Evolutionary conservation across 53 echinoderm and acorn worm genomes (phyloP), one percentile per base, ranked within the genome.

Genomic region (Echinarachnius parma): DNA sequence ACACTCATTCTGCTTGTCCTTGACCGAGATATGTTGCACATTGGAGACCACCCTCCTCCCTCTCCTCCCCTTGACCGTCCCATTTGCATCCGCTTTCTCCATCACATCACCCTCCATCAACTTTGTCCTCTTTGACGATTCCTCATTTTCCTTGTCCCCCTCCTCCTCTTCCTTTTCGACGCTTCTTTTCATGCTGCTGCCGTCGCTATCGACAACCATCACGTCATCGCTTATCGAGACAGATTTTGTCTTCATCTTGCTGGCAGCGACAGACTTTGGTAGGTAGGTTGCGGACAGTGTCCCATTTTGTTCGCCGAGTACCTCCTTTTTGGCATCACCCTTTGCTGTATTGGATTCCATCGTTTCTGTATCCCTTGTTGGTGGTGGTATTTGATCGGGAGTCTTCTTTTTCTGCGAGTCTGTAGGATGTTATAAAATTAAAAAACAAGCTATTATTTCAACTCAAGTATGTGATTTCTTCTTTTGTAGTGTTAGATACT

Each of bases 161-260:
- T 29, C 30, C 57, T 56, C 57, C 28, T 56, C 57, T 15, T 56
- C 57, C n/a, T 59, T 34, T 10, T n/a, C 21, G 31, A 59, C 59
- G 20, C 59, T 59, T 5, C 59, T 5, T 13, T 59, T 31, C 20
- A 18, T 59, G 19, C 20, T 31, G 33, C 59, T 59, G n/a, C 59
- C 59, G 10, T 59, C 59, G 21, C 34, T 34, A 25, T 59, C 29
- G 31, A 59, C 33, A 21, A 59, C 59, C 8, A 34, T 59, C 31
- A 59, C 33, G 19, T 59, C 59, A n/a, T 59, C 59, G 31, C 31
- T 59, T 31, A 59, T 59, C 20, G 59, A 59, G 8, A 59, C 59
- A 5, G 18, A 3, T 34, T 59, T 59, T 10, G 31, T 59, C 32
- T 59, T 59, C 2, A n/a, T n/a, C n/a, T n/a, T n/a, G n/a, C n/a